A percentile compares a stretch with the other conserved stretches of the same genome.
These are phyloP conservation scores for Agrilus cyanescens DNA, from an alignment of 2,888 invertebrate species.

Conservation along the genomic window DNA sequence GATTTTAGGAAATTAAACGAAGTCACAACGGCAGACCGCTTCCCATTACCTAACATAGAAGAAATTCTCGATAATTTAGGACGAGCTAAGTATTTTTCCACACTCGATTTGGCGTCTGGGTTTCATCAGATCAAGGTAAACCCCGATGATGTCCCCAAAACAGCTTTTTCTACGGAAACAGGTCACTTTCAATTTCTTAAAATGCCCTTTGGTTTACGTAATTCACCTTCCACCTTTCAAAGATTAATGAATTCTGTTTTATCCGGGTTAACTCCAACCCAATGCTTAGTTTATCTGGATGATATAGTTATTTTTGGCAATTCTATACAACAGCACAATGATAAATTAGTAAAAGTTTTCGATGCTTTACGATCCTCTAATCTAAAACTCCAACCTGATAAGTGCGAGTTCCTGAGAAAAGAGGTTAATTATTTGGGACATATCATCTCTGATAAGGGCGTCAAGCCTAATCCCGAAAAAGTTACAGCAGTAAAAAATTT, in stretches of 20 bases:
- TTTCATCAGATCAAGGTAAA: constrained; percentile 19
- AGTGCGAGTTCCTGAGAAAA: constrained; percentile 16
- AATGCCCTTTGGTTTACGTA: constrained; percentile 17
- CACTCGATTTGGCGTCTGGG: constrained; percentile 16
- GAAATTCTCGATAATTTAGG: constrained; percentile 15
- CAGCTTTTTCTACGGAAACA: constrained; percentile 14
- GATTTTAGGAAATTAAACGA: constrained; percentile 4
- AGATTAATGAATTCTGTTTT: constrained; percentile 15
- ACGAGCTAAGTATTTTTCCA: constrained; percentile 11
- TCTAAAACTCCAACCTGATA: constrained; percentile 18
- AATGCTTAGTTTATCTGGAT: constrained; percentile 19
- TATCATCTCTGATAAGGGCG: constrained; percentile 20
- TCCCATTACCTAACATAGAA: constrained; percentile 12
- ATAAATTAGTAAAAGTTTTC: constrained; percentile 13
- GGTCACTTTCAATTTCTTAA: constrained; percentile 17
- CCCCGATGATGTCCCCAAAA: constrained; percentile 15
- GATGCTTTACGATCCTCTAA: constrained; percentile 11
- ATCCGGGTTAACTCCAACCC: constrained; percentile 8
- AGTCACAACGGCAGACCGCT: constrained; percentile 8
- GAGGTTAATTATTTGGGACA: constrained; percentile 23
- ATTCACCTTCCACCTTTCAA: constrained; percentile 17
- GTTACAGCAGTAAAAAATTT: constrained; percentile 17
- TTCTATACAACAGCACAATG: constrained; percentile 11
- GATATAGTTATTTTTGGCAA: constrained; percentile 21
- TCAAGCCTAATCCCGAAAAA: constrained; percentile 24